Evolutionary conservation across 2,113 vertebrate genomes (phyloP).

Genomic region (Thalassarche chlororhynchos): DNA sequence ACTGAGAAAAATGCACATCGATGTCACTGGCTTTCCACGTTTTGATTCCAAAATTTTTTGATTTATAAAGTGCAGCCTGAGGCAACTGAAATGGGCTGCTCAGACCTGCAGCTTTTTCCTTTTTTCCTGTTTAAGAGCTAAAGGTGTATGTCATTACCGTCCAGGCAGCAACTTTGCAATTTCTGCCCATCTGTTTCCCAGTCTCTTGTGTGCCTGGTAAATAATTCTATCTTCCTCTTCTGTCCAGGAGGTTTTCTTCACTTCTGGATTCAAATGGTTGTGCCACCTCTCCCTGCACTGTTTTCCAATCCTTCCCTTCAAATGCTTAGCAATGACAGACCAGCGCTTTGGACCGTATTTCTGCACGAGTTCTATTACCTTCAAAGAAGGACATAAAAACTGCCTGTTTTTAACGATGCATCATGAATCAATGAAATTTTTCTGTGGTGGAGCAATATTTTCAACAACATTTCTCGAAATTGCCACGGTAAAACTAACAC

Average conservation of each 20-base stretch:
- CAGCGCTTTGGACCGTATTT: slow-evolving; percentile 99
- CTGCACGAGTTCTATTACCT: slow-evolving; percentile 99
- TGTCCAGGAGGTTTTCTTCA: slow-evolving; percentile 99
- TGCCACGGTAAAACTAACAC: background rate
- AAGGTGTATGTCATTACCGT: slow-evolving; percentile 82
- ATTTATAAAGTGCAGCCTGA: background rate
- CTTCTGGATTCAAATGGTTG: slow-evolving; percentile 99
- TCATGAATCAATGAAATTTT: slow-evolving; percentile 46
- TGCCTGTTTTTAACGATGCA: slow-evolving; percentile 69
- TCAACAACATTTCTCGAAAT: slow-evolving; percentile 43
- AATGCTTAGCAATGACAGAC: slow-evolving; percentile 98
- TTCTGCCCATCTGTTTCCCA: slow-evolving; percentile 99
- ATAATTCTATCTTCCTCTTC: slow-evolving; percentile 99
- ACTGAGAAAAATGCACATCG: background rate
- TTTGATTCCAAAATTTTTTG: background rate
- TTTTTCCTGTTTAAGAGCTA: slow-evolving; percentile 43
- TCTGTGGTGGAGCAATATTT: slow-evolving; percentile 33
- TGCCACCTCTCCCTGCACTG: slow-evolving; percentile 99
- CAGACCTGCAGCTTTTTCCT: slow-evolving; percentile 14
- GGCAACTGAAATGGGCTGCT: slow-evolving; percentile 2
- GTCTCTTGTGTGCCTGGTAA: slow-evolving; percentile 98
- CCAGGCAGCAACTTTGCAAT: slow-evolving; percentile 98
- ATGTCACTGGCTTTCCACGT: background rate
- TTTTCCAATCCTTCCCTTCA: slow-evolving; percentile 98
- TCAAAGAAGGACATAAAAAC: slow-evolving; percentile 78